Evolutionary conservation across 2,797 vertebrate species (phyloP).

Genomic region (Rhabdophis nuchalis): DNA sequence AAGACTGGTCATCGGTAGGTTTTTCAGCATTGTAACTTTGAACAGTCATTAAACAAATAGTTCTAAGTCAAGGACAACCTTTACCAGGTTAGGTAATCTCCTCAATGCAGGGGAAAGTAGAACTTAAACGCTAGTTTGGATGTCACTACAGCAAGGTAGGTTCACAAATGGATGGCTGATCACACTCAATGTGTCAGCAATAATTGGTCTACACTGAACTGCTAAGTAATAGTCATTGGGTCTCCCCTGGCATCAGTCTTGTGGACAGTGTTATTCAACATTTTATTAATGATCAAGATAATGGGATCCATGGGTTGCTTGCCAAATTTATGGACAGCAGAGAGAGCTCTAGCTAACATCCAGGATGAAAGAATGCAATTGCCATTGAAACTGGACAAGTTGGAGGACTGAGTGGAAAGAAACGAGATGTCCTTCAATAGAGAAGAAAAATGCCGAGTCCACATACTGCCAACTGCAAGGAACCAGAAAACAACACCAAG

Average conservation of each 20-base stretch:
- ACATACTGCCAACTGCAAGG: background rate
- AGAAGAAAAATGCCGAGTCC: background rate
- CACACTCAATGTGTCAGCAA: background rate
- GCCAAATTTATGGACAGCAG: background rate
- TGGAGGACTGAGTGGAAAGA: background rate
- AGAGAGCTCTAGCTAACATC: background rate
- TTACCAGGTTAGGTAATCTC: background rate
- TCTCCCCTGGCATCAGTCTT: background rate
- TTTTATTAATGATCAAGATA: background rate
- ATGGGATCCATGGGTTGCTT: background rate
- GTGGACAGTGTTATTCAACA: background rate
- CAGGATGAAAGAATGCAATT: background rate
- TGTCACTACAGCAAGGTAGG: background rate
- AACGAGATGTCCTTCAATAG: background rate
- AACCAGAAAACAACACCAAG: background rate
- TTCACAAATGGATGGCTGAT: background rate
- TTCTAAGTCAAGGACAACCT: background rate
- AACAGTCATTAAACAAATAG: background rate
- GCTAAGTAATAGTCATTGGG: background rate
- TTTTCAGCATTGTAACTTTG: background rate
- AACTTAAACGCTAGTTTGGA: background rate
- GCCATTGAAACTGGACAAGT: background rate
- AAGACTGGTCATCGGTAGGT: background rate
- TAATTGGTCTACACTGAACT: background rate
- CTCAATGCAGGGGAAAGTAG: background rate